Evolutionary conservation across 2,888 invertebrate species (phyloP).

Genomic region (Rotaria sp.): DNA sequence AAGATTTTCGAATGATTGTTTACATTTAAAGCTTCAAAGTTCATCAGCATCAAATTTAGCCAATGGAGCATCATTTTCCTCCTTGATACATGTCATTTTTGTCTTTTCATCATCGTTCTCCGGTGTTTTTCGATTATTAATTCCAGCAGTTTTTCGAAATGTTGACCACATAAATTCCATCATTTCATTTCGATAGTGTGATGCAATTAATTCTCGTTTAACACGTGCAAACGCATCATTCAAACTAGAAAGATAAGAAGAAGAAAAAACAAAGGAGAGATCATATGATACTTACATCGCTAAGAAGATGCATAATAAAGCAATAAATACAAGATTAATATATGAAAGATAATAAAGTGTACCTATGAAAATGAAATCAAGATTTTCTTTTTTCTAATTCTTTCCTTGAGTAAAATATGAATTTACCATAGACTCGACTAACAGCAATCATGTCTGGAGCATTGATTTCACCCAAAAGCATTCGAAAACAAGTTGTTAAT

Average conservation of each 20-base stretch:
- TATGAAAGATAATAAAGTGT: background rate
- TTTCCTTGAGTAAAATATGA: background rate
- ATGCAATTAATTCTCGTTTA: background rate
- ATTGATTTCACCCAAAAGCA: conserved; percentile 16
- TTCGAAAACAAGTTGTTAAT: conserved; percentile 27
- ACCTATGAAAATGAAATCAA: background rate
- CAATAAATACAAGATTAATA: background rate
- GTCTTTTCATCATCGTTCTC: background rate
- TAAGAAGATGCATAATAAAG: background rate
- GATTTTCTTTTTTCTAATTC: too few relatives aligned
- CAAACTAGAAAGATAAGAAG: background rate
- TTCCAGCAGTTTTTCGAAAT: background rate
- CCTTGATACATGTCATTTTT: background rate
- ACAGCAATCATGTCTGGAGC: background rate
- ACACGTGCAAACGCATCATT: conserved; percentile 17
- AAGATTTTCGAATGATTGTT: background rate
- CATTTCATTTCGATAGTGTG: background rate
- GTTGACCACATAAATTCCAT: conserved; percentile 21
- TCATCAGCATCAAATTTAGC: background rate
- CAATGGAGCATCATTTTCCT: background rate
- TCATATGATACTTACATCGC: background rate
- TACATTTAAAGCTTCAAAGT: background rate
- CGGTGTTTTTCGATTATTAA: background rate
- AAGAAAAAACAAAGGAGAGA: background rate
- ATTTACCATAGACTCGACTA: background rate